Base-by-base conservation (phyloP, 2,113 vertebrate genomes). In the Malurus elegans region DNA sequence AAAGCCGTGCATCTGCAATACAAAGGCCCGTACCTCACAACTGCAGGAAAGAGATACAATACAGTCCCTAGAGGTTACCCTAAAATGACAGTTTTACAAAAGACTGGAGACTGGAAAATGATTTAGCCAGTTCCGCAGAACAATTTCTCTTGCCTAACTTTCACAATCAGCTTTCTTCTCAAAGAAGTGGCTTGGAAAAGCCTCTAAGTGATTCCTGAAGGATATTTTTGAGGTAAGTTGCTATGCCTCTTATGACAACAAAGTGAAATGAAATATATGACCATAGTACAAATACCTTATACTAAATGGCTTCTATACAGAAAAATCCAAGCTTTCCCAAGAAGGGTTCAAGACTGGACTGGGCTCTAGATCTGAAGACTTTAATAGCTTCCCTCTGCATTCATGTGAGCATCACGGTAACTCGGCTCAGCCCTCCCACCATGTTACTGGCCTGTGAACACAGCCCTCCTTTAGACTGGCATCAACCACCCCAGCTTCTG, bases 391-490 rank as follows among this genome's bases (percentile, higher is more conserved):
- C 12, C 34, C 28, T 60, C 65, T 67, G 28, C 2, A 0, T n/a
- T 65, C 32, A 34, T 54, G 54, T 5, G 5, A 86, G 40, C 51
- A 69, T 18, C 12, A 1, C 0, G 0, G 51, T 58, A 73, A 72
- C 62, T 31, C 29, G 66, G 81, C 29, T 74, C 65, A 91, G 61
- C 51, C 51, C 47, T 58, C 64, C 47, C 26, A 44, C 9, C 0
- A 0, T 6, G 48, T 8, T 32, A 42, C 57, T 21, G 28, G 36
- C 32, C 51, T 66, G 21, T 50, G 54, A 91, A 40, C 42, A 83
- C 38, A 80, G 60, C n/a, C 29, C 57, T 62, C 24, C 74, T 70
- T 45, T 14, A 90, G 28, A 40, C 5, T 71, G 82, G 64, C 79
- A 78, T 38, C 48, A 71, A 71, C n/a, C 0, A 0, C 34, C 40